phyloP scores from a whole-genome alignment of 37 sponge, comb jelly and placozoan species.

The Cladorhizidae sp. region DNA sequence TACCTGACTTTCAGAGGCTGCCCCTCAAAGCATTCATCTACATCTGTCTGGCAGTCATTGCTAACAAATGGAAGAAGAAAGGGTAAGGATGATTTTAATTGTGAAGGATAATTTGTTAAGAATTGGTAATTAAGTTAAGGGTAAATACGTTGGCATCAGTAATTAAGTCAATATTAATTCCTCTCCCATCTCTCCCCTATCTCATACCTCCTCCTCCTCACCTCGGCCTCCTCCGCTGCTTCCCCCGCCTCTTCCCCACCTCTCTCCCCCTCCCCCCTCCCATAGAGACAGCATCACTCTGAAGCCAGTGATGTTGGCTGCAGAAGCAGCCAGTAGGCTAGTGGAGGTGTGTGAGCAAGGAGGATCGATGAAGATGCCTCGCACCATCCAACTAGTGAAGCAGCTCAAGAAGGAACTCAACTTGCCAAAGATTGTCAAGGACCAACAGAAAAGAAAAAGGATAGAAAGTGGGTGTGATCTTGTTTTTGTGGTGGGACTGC shows the following conservation, averaged over 20 bases:
- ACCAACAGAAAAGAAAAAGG: conserved; percentile 20
- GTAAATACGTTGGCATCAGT: too few species aligned
- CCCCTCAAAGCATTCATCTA: conserved; percentile 59
- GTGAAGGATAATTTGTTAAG: neutral
- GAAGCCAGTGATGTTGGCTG: conserved; percentile 2
- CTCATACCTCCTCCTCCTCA: too few species aligned
- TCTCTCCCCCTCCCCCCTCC: neutral
- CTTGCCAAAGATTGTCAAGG: conserved; percentile 21
- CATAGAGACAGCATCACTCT: conserved; percentile 21
- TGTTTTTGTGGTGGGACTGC: neutral
- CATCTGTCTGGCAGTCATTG: conserved; percentile 69
- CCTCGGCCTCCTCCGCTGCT: too few species aligned
- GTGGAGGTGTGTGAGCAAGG: conserved; percentile 28
- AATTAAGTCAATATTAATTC: too few species aligned
- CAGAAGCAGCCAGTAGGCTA: conserved; percentile 25
- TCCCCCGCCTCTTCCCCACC: neutral
- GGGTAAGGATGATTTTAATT: conserved; percentile 37
- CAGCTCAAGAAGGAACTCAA: conserved; percentile 63
- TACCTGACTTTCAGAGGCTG: conserved; percentile 66
- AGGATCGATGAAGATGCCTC: conserved; percentile 44
- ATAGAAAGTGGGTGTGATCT: neutral
- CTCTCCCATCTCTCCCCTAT: too few species aligned
- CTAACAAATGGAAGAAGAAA: conserved; percentile 45
- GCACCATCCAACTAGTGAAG: conserved; percentile 32
- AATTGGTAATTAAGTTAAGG: too few species aligned